Evolutionary conservation across 2,888 invertebrate species (phyloP).

Genomic region (Leptopilina drosophilae): DNA sequence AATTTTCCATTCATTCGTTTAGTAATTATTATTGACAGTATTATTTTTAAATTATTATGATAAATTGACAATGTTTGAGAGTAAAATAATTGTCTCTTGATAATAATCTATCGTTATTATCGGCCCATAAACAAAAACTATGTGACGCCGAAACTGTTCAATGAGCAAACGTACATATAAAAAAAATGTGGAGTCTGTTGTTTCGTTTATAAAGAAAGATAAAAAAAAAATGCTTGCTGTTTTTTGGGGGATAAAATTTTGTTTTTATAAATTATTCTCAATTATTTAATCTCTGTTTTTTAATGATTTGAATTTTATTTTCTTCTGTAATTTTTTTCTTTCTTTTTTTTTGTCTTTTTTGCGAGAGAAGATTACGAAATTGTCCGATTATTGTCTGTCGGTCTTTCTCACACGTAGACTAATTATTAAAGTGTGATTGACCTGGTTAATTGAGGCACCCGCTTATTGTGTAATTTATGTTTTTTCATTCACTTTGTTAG

Average conservation of each 20-base stretch:
- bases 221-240: background rate
- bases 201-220: background rate
- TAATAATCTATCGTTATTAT: background rate
- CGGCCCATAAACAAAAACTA: constrained; percentile 62
- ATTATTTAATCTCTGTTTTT: too few species aligned
- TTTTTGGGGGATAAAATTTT: too few species aligned
- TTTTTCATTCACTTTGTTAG: constrained; percentile 16
- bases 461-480: constrained; percentile 34
- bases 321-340: too few species aligned
- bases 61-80: background rate
- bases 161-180: background rate
- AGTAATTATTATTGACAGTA: background rate
- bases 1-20: background rate
- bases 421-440: constrained; percentile 35
- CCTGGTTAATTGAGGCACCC: constrained; percentile 37
- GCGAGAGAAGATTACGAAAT: background rate
- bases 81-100: background rate
- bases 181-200: constrained; percentile 28
- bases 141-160: constrained; percentile 61
- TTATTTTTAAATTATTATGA: background rate
- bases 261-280: too few species aligned
- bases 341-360: background rate
- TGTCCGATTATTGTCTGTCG: constrained; percentile 9
- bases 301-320: too few species aligned
- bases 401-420: constrained; percentile 32